These are phyloP conservation scores for Drosophila cognata DNA, from an alignment of 2,888 invertebrate genomes.

Conservation along the genomic window DNA sequence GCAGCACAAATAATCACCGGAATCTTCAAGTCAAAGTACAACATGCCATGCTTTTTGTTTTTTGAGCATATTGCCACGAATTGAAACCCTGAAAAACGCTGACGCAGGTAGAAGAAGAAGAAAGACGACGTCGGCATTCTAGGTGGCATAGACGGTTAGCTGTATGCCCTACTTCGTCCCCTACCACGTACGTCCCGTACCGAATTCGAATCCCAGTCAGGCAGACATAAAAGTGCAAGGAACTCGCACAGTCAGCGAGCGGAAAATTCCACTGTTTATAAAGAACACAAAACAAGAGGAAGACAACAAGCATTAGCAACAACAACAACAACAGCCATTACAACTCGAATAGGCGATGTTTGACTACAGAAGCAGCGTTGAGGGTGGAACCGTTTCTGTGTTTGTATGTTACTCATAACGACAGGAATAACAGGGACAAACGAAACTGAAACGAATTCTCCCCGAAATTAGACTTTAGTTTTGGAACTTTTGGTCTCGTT, in stretches of 20 bases:
- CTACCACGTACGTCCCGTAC: constrained; percentile 19
- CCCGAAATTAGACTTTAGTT: constrained; percentile 76
- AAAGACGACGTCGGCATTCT: constrained; percentile 17
- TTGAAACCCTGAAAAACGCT: constrained; percentile 72
- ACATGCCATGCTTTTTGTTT: constrained; percentile 25
- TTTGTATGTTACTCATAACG: constrained; percentile 56
- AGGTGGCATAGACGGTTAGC: constrained; percentile 16
- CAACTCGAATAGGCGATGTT: constrained; percentile 11
- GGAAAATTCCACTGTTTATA: constrained; percentile 80
- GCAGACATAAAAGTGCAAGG: constrained; percentile 76
- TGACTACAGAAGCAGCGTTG: constrained; percentile 31
- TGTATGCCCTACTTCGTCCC: constrained; percentile 52
- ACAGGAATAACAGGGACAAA: constrained; percentile 35
- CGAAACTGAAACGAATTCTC: constrained; percentile 54
- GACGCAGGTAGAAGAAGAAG: constrained; percentile 64
- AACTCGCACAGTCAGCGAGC: constrained; percentile 59
- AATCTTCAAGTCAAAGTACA: constrained; percentile 41
- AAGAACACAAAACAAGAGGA: constrained; percentile 9
- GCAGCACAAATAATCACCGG: constrained; percentile 7
- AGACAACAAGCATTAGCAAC: constrained; percentile 23
- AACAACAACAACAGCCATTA: constrained; percentile 25
- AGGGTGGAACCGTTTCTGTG: constrained; percentile 58
- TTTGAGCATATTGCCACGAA: constrained; percentile 43
- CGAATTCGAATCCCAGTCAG: constrained; percentile 42
- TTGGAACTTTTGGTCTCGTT: constrained; percentile 50